Evolutionary conservation across 2,888 invertebrate species (phyloP).

Genomic region (Melieria picta): DNA sequence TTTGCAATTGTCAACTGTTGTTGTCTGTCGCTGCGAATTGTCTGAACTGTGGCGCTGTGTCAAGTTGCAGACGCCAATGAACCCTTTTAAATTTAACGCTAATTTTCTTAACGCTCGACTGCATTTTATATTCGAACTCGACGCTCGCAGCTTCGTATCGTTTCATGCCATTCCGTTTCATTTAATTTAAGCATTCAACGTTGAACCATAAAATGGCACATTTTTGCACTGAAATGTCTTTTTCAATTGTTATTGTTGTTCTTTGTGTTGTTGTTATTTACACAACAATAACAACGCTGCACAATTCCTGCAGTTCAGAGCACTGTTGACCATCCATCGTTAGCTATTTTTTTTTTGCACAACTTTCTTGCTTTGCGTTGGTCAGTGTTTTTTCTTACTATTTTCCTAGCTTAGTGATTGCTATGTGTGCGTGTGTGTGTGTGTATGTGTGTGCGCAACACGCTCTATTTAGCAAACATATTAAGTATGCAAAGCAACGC

Average conservation of each 20-base stretch:
- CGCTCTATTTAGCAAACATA: no score
- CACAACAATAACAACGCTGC: constrained; percentile 11
- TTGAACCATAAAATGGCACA: not conserved
- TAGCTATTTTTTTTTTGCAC: not conserved
- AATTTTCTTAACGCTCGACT: constrained; percentile 5
- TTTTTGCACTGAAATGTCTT: not conserved
- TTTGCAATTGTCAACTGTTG: no score
- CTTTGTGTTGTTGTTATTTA: not conserved
- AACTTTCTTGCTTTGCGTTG: not conserved
- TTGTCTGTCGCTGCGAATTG: no score
- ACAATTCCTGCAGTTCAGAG: constrained; percentile 2
- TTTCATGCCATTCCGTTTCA: not conserved
- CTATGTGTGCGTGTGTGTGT: no score
- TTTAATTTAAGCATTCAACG: not conserved
- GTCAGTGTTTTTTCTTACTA: not conserved
- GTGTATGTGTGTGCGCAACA: no score
- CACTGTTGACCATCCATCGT: not conserved
- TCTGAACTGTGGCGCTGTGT: not conserved
- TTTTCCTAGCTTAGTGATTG: not conserved
- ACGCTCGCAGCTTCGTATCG: not conserved
- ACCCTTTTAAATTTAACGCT: constrained; percentile 15
- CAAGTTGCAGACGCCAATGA: not conserved
- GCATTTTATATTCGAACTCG: not conserved
- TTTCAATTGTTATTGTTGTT: not conserved
- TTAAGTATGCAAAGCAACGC: no score